Evolutionary conservation across 2,797 vertebrate genomes (phyloP), one percentile per base, ranked within the genome.

Genomic region (Clarias platycephalus): DNA sequence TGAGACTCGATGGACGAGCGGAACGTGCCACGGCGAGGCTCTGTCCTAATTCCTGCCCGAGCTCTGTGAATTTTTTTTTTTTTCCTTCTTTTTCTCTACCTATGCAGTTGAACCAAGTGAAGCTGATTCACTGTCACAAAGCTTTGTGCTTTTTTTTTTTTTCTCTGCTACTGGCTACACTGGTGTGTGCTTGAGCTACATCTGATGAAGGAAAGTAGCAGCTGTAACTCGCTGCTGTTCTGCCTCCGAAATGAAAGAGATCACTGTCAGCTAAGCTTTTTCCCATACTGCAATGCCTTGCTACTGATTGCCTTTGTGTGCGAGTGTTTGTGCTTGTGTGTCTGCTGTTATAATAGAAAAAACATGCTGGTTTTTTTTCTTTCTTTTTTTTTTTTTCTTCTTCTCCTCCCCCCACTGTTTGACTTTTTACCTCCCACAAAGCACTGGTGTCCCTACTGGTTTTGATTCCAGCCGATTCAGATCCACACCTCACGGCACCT

Each of bases 231-330:
- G 6, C 76, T 83, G 83, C 34, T 64, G 62, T 81, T 64, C 34
- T 80, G 49, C 70, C 72, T 26, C 37, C 40, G 12, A 49, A 78
- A 71, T 20, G 77, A 70, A 28, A 86, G 49, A 75, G 74, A 75
- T 64, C 83, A 86, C 87, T 88, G 87, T 83, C 84, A 88, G 74
- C 85, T 70, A 68, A 22, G 83, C 70, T 80, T 81, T 86, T 75
- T 71, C 82, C 80, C 81, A 80, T 81, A 70, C 79, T 81, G 63
- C 31, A 62, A 60, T 26, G 24, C 5, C 2, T 28, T 60, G 79
- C 57, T 58, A 49, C 71, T 40, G 78, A 24, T 72, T 66, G 74
- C 62, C 76, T 64, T 53, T 66, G 40, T 62, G 57, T 66, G 44
- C 20, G 34, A 6, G 13, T 58, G 53, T 74, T 26, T 34, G 22